Evolutionary conservation across 2,888 invertebrate species (phyloP).

Genomic region (Hirtodrosophila trivittata): DNA sequence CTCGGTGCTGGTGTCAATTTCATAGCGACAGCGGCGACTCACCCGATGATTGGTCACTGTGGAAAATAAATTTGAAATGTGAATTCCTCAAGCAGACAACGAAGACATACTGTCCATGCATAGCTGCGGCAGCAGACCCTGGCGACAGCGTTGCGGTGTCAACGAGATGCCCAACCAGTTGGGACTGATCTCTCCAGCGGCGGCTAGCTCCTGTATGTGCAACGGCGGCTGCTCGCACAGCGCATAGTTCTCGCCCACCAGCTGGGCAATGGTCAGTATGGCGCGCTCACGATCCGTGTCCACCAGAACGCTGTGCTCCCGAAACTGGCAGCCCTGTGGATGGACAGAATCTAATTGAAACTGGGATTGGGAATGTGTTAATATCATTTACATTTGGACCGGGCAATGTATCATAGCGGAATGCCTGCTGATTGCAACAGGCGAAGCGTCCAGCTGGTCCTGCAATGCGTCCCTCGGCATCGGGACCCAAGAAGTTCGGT

Average conservation of each 20-base stretch:
- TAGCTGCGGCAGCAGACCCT: conserved; percentile 81
- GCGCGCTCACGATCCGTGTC: conserved; percentile 88
- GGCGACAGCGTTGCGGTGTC: conserved; percentile 82
- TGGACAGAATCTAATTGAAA: no score
- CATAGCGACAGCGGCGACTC: conserved; percentile 59
- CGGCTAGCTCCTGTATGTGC: conserved; percentile 68
- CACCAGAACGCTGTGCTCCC: conserved; percentile 89
- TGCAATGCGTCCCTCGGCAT: conserved; percentile 85
- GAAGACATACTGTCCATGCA: conserved; percentile 72
- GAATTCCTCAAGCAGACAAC: no score
- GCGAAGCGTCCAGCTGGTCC: conserved; percentile 91
- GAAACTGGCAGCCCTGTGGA: conserved; percentile 89
- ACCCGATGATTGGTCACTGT: conserved; percentile 73
- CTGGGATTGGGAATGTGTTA: no score
- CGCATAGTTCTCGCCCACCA: conserved; percentile 81
- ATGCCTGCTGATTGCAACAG: conserved; percentile 94
- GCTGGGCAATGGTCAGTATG: conserved; percentile 84
- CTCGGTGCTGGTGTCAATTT: conserved; percentile 81
- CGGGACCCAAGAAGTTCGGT: conserved; percentile 90
- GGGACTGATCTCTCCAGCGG: conserved; percentile 64
- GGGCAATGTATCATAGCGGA: conserved; percentile 84
- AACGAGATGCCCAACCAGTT: conserved; percentile 82
- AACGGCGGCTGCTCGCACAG: conserved; percentile 78
- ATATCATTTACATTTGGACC: conserved; percentile 81
- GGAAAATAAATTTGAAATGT: no score